phyloP scores from a whole-genome alignment of 2,888 invertebrate genomes.

The Mesochorus sp. region DNA sequence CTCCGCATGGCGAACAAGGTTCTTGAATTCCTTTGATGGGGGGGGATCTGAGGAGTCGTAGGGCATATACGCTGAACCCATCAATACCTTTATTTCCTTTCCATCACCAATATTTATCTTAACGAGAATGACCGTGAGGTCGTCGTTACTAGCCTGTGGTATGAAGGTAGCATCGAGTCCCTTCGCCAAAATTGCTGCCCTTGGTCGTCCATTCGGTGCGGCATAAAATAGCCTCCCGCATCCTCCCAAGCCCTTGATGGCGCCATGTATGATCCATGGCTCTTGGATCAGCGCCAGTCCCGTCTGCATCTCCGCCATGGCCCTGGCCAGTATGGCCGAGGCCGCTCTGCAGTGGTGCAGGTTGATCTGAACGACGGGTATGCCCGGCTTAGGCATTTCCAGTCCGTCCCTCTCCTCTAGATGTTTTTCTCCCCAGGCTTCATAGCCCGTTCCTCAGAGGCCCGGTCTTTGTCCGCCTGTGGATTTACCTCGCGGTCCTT shows the following conservation, averaged over 20 bases:
- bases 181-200: not conserved
- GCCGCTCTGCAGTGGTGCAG: not conserved
- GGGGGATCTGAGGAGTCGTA: not conserved
- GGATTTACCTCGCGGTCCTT: too few species aligned
- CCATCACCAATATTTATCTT: not conserved
- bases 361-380: not conserved
- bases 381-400: not conserved
- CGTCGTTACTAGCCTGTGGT: not conserved
- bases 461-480: too few species aligned
- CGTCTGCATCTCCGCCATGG: not conserved
- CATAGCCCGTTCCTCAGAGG: not conserved
- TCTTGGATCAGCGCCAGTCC: not conserved
- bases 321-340: not conserved
- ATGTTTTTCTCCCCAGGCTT: not conserved
- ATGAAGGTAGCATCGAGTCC: not conserved
- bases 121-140: not conserved
- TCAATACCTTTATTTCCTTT: not conserved
- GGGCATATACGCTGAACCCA: constrained; percentile 5
- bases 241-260: constrained; percentile 6
- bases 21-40: not conserved
- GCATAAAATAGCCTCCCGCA: not conserved
- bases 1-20: constrained; percentile 16
- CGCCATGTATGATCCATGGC: not conserved
- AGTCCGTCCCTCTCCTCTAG: not conserved
- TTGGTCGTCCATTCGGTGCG: not conserved